phyloP scores from a whole-genome alignment of 1,140 invertebrate species.

The Caenorhabditis briggsae region DNA sequence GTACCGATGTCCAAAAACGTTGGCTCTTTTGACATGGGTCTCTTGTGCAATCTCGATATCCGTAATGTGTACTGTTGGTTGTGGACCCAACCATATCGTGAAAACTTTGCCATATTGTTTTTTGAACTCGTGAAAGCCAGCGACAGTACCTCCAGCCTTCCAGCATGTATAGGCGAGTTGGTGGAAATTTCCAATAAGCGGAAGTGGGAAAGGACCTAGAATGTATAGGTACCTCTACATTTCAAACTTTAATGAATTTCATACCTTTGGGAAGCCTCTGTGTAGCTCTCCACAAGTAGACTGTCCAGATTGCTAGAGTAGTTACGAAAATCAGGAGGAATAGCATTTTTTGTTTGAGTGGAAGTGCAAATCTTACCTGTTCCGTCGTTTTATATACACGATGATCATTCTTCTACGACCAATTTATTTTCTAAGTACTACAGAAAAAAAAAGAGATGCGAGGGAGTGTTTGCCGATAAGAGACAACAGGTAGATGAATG shows the following conservation, averaged over 20 bases:
- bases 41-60: conserved; percentile 52
- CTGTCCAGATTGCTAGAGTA: neutral
- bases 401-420: neutral
- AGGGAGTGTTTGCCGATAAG: neutral
- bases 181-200: conserved; percentile 56
- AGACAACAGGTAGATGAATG: neutral
- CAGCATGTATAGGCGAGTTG: conserved; percentile 6
- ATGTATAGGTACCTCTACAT: neutral
- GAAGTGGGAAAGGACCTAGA: conserved; percentile 53
- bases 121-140: conserved; percentile 42
- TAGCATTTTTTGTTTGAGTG: neutral
- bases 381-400: conserved; percentile 8
- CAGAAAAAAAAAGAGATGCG: neutral
- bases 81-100: conserved; percentile 59
- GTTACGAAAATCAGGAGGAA: neutral
- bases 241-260: neutral
- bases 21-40: conserved; percentile 51
- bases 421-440: neutral
- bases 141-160: neutral
- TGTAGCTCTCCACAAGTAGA: conserved; percentile 4
- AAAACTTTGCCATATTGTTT: conserved; percentile 53
- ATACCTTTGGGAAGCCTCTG: conserved; percentile 23
- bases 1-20: conserved; percentile 18
- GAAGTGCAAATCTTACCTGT: neutral
- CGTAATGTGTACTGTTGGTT: conserved; percentile 43